Conservation (phyloP, 2,113 vertebrate genomes). For the Galeopterus variegatus region DNA sequence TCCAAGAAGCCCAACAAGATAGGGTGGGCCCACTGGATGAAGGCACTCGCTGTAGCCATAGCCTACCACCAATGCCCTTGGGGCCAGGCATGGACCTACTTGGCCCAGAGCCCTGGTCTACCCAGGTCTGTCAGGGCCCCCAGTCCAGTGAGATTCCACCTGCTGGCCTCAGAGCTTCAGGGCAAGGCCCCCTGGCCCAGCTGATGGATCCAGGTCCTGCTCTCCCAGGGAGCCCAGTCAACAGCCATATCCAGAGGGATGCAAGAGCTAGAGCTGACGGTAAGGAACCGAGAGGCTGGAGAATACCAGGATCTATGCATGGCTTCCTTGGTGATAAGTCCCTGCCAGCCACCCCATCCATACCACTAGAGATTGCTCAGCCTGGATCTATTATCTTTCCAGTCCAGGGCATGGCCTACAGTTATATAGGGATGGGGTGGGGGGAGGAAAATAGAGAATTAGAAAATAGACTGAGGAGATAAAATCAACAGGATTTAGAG, state of each 20-base stretch:
- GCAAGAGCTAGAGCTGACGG: slow-evolving; percentile 87
- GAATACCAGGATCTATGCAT: neutral
- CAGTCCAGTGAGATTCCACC: slow-evolving; percentile 72
- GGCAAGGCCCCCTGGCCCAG: slow-evolving; percentile 83
- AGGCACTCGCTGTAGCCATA: slow-evolving; percentile 86
- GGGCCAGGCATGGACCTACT: slow-evolving; percentile 90
- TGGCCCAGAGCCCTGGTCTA: slow-evolving; percentile 87
- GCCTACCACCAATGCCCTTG: slow-evolving; percentile 90
- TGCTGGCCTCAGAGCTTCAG: slow-evolving; percentile 82
- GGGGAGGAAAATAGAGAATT: neutral
- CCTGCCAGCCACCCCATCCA: neutral
- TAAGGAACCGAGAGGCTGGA: slow-evolving; percentile 83
- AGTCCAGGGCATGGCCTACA: neutral
- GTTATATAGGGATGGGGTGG: neutral
- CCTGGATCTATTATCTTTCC: neutral
- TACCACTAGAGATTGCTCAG: neutral
- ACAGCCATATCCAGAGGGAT: slow-evolving; percentile 83
- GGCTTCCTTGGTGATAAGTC: neutral
- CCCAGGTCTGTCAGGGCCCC: slow-evolving; percentile 79
- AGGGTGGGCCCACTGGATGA: slow-evolving; percentile 83
- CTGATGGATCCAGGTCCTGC: slow-evolving; percentile 84
- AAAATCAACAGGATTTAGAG: neutral
- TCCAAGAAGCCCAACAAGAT: slow-evolving; percentile 89
- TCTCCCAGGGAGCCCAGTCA: slow-evolving; percentile 80
- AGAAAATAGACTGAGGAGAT: neutral